Conservation (phyloP, 2,888 invertebrate genomes). For the Zhuqinia jingwanae region DNA sequence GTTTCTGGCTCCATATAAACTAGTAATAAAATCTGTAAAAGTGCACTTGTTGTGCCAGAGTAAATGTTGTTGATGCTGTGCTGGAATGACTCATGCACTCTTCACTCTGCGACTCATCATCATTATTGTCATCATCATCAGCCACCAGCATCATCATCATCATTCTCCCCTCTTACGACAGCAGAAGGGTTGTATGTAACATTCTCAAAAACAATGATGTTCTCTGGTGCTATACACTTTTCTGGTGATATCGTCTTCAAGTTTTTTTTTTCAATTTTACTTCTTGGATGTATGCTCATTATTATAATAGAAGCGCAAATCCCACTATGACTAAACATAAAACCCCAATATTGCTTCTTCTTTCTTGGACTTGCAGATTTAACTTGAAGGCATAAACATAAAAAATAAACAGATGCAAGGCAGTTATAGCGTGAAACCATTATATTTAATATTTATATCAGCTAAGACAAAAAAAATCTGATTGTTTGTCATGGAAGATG, state of each 20-base stretch:
- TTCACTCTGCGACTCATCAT: slow-evolving; percentile 17
- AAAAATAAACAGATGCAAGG: not conserved
- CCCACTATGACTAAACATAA: slow-evolving; percentile 34
- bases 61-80: not conserved
- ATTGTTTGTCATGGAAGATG: slow-evolving; percentile 17
- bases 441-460: not conserved
- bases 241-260: slow-evolving; percentile 17
- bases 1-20: not conserved
- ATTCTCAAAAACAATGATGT: slow-evolving; percentile 6
- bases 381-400: not conserved
- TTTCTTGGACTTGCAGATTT: not conserved
- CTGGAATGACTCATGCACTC: slow-evolving; percentile 36
- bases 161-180: slow-evolving; percentile 15
- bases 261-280: not conserved
- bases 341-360: not conserved
- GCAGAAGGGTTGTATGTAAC: slow-evolving; percentile 16
- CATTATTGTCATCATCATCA: not conserved
- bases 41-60: not conserved
- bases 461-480: not conserved
- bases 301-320: not conserved
- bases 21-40: slow-evolving; percentile 10
- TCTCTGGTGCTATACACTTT: not conserved
- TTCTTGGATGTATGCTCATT: not conserved
- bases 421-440: too few relatives aligned
- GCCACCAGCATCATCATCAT: too few relatives aligned